These are phyloP conservation scores for Plagodis dolabraria DNA, from an alignment of 2,888 invertebrate genomes.

Conservation along the genomic window DNA sequence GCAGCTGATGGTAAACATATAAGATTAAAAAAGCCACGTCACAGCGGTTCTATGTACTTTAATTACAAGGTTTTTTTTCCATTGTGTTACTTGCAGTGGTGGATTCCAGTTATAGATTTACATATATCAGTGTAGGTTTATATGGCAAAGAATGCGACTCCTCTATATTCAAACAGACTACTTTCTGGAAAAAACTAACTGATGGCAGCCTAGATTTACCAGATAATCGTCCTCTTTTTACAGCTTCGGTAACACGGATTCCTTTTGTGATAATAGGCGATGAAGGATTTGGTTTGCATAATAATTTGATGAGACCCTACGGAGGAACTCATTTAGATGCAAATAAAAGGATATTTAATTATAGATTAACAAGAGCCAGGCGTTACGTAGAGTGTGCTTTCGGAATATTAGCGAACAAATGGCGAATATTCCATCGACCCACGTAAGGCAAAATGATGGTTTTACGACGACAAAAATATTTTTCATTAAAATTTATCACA, in stretches of 20 bases:
- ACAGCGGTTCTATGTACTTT: conserved; percentile 32
- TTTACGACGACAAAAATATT: too few species aligned
- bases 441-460: too few species aligned
- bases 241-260: conserved; percentile 20
- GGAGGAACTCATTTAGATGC: conserved; percentile 31
- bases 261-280: conserved; percentile 30
- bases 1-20: conserved; percentile 32
- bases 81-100: conserved; percentile 31
- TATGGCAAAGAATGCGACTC: conserved; percentile 25
- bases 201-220: conserved; percentile 41
- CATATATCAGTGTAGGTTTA: conserved; percentile 31
- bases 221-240: conserved; percentile 33
- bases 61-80: conserved; percentile 36
- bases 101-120: conserved; percentile 35
- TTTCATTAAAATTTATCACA: too few species aligned
- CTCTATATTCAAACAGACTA: conserved; percentile 29
- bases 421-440: conserved; percentile 53
- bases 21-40: conserved; percentile 29
- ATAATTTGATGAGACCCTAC: conserved; percentile 33
- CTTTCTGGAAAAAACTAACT: conserved; percentile 38
- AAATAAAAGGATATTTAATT: conserved; percentile 37
- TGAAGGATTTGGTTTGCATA: conserved; percentile 30
- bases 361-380: conserved; percentile 38
- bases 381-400: conserved; percentile 39
- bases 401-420: conserved; percentile 46